Conservation (phyloP, 2,888 invertebrate species). For the Ethmia dodecea region DNA sequence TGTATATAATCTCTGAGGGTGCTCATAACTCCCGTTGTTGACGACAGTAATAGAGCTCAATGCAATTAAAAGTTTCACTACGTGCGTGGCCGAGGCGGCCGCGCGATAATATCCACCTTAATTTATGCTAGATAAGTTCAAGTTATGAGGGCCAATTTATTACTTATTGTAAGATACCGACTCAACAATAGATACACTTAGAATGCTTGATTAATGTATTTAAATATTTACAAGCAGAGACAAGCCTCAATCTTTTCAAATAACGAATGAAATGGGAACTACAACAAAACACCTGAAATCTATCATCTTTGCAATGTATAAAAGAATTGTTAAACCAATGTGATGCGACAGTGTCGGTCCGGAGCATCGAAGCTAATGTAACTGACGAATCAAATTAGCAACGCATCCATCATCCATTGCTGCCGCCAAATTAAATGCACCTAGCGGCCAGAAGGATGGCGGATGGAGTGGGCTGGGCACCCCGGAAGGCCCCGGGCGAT, state of each 20-base stretch:
- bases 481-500: constrained; percentile 71
- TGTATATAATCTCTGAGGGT: constrained; percentile 39
- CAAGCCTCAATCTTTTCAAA: too few relatives aligned
- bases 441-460: constrained; percentile 47
- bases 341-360: not conserved
- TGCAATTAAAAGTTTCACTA: constrained; percentile 77
- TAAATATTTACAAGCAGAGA: too few relatives aligned
- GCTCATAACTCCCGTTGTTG: constrained; percentile 61
- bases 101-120: constrained; percentile 57
- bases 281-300: too few relatives aligned
- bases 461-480: constrained; percentile 55
- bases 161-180: constrained; percentile 47
- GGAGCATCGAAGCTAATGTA: constrained; percentile 1
- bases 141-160: constrained; percentile 73
- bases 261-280: too few relatives aligned
- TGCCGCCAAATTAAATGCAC: constrained; percentile 59
- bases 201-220: too few relatives aligned
- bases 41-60: constrained; percentile 70
- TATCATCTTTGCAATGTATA: too few relatives aligned
- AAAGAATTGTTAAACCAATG: not conserved
- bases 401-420: constrained; percentile 51
- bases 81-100: constrained; percentile 71
- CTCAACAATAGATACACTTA: too few relatives aligned
- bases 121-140: constrained; percentile 70
- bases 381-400: constrained; percentile 39